phyloP scores from a whole-genome alignment of 64 coral and sea anemone species.

The Montipora cactus region DNA sequence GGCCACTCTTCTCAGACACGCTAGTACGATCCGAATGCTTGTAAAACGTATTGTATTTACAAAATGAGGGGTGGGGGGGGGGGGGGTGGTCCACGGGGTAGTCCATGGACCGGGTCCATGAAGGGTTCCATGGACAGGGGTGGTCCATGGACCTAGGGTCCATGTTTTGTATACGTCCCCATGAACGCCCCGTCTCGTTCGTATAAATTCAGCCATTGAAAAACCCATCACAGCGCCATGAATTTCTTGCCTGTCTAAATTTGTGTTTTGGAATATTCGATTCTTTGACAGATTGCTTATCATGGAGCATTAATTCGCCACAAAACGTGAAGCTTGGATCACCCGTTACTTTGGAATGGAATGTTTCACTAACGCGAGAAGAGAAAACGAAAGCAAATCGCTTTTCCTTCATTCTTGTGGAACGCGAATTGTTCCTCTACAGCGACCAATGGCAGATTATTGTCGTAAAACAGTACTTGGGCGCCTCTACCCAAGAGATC shows the following conservation, averaged over 20 bases:
- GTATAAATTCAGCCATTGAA: too few relatives aligned
- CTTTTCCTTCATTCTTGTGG: slow-evolving; percentile 53
- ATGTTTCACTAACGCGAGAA: slow-evolving; percentile 1
- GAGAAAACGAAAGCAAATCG: slow-evolving; percentile 29
- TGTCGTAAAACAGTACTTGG: slow-evolving; percentile 35
- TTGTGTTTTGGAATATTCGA: not conserved
- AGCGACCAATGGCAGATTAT: slow-evolving; percentile 54
- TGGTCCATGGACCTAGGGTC: too few relatives aligned
- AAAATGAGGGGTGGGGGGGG: too few relatives aligned
- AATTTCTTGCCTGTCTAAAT: not conserved
- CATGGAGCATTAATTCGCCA: not conserved
- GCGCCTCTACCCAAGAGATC: not conserved
- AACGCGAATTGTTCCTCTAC: slow-evolving; percentile 62
- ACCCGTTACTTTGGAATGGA: slow-evolving; percentile 48
- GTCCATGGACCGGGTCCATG: too few relatives aligned
- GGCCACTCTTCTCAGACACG: too few relatives aligned
- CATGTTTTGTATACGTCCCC: too few relatives aligned
- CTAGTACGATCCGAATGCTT: too few relatives aligned
- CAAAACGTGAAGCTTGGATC: not conserved
- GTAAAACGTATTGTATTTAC: too few relatives aligned
- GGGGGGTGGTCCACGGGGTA: too few relatives aligned
- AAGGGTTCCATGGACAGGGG: too few relatives aligned
- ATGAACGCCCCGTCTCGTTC: too few relatives aligned
- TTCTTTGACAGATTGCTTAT: slow-evolving; percentile 5
- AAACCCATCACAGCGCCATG: too few relatives aligned